A percentile compares a stretch with the other conserved stretches of the same genome.
Evolutionary conservation across 2,888 invertebrate species (phyloP).

Genomic region (Listrodromus nycthemerus): DNA sequence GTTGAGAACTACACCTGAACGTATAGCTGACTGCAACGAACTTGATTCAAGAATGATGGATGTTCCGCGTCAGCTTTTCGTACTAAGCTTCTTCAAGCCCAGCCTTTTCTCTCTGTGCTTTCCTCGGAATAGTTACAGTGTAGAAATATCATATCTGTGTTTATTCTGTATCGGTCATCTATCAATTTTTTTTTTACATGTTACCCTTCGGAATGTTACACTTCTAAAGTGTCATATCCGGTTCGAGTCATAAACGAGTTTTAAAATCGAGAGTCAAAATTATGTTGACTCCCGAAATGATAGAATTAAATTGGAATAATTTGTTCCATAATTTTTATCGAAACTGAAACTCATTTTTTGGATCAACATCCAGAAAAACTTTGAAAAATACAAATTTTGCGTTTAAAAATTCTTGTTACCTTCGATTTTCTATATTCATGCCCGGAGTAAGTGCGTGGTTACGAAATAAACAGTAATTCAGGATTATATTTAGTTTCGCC

Average conservation of each 20-base stretch:
- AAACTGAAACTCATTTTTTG: too few relatives aligned
- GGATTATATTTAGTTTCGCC: not conserved
- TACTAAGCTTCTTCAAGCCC: conserved; percentile 40
- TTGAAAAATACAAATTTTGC: not conserved
- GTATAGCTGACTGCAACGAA: conserved; percentile 27
- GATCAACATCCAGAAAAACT: not conserved
- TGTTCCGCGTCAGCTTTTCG: conserved; percentile 49
- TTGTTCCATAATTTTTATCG: not conserved
- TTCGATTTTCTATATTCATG: not conserved
- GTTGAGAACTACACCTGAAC: conserved; percentile 12
- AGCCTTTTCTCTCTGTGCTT: conserved; percentile 31
- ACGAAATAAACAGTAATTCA: not conserved
- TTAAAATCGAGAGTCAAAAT: not conserved
- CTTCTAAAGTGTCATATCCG: not conserved
- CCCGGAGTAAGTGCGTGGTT: not conserved
- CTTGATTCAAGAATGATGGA: conserved; percentile 56
- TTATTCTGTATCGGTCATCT: not conserved
- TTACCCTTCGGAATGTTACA: not conserved
- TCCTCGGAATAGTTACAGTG: conserved; percentile 20
- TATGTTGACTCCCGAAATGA: too few relatives aligned
- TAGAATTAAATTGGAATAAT: not conserved
- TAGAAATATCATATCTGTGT: conserved; percentile 10
- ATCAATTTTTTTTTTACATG: not conserved
- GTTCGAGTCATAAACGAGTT: not conserved
- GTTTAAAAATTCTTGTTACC: not conserved